Evolutionary conservation across 2,888 invertebrate species (phyloP).

Genomic region (Lysandra bellargus): DNA sequence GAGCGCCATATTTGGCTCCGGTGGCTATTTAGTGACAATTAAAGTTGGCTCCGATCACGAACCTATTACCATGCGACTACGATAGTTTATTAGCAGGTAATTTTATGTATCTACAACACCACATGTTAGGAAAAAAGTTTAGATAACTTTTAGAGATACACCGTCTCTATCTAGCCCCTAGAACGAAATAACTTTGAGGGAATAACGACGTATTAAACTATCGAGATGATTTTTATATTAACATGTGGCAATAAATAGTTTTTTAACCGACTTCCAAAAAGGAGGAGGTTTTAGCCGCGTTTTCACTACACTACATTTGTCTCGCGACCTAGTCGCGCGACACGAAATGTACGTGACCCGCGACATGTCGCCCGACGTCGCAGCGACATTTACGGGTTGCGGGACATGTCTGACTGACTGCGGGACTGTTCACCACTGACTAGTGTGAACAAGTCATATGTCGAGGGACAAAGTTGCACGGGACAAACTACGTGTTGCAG

Average conservation of each 20-base stretch:
- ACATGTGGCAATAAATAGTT: not conserved
- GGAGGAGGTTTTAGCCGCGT: too few species aligned
- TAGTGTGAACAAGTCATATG: too few species aligned
- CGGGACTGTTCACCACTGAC: too few species aligned
- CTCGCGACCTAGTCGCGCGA: too few species aligned
- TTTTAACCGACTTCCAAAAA: too few species aligned
- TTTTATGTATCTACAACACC: slow-evolving; percentile 43
- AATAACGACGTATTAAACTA: not conserved
- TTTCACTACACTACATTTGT: too few species aligned
- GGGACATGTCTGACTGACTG: too few species aligned
- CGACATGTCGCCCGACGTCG: too few species aligned
- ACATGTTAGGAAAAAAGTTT: slow-evolving; percentile 37
- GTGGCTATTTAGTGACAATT: slow-evolving; percentile 61
- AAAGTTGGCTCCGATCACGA: slow-evolving; percentile 57
- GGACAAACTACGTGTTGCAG: too few species aligned
- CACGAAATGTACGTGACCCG: too few species aligned
- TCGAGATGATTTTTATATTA: not conserved
- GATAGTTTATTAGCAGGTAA: slow-evolving; percentile 46
- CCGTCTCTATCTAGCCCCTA: slow-evolving; percentile 25
- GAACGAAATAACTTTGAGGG: not conserved
- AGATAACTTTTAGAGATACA: slow-evolving; percentile 37
- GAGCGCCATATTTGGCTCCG: slow-evolving; percentile 42
- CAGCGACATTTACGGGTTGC: too few species aligned
- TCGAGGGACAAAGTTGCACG: too few species aligned
- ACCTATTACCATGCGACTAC: slow-evolving; percentile 53